phyloP scores from a whole-genome alignment of 1,140 invertebrate species.

The Plectrocnemia conspersa region DNA sequence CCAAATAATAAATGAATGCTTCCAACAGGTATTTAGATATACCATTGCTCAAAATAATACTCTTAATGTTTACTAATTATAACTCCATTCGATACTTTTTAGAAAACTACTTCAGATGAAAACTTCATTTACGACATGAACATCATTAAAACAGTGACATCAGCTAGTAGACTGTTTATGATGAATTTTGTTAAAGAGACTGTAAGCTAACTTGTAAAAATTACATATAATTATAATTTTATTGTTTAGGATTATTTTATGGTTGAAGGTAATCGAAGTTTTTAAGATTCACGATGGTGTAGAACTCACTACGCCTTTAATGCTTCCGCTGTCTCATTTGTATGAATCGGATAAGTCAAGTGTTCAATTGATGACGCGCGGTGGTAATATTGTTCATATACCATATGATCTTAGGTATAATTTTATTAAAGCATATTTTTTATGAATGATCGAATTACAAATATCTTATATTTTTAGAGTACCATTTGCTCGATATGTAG shows the following conservation, averaged over 20 bases:
- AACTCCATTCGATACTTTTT: conserved; percentile 13
- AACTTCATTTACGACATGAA: conserved; percentile 33
- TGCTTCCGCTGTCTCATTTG: conserved; percentile 63
- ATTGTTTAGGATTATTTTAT: conserved; percentile 9
- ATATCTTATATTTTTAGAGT: conserved; percentile 32
- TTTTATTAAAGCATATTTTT: too few relatives aligned
- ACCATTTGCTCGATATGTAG: conserved; percentile 50
- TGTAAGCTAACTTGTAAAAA: conserved; percentile 6
- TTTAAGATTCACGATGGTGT: conserved; percentile 75
- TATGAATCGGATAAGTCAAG: conserved; percentile 58
- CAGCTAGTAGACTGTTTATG: too few relatives aligned
- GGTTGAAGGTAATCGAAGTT: conserved; percentile 53
- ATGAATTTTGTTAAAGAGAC: conserved; percentile 26
- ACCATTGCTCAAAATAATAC: not conserved
- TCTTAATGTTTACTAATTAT: too few relatives aligned
- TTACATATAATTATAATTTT: conserved; percentile 3
- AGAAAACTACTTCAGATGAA: conserved; percentile 30
- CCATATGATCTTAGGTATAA: conserved; percentile 70
- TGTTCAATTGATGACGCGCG: conserved; percentile 79
- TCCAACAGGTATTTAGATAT: conserved; percentile 54
- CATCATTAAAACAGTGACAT: too few relatives aligned
- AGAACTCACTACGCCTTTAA: conserved; percentile 66
- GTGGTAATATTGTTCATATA: conserved; percentile 72
- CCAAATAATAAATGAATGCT: conserved; percentile 65
- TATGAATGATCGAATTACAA: too few relatives aligned